Evolutionary conservation across 2,888 invertebrate genomes (phyloP), one percentile per base, ranked within the genome.

Genomic region (Cistogaster globosa): DNA sequence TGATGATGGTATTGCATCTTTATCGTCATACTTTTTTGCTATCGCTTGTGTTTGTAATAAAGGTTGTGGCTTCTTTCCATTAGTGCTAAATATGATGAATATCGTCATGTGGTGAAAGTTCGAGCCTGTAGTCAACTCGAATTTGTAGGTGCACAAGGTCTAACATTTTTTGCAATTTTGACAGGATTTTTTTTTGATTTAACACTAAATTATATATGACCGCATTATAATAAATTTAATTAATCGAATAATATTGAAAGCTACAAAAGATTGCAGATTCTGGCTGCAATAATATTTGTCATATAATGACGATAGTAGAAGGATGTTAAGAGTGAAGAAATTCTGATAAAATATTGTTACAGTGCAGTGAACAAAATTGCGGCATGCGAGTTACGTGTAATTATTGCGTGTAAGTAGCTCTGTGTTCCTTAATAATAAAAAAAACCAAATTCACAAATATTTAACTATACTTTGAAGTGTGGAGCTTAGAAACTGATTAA

Each of bases 181-280:
- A 14, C 16, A 26, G 0, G 26, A 7, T 2, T 32, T 32, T 74
- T 69, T 65, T 57, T 14, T n/a, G 32, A 36, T 51, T 60, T 71
- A 72, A 65, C 22, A 72, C 75, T 72, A 83, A 86, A 86, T 84
- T 86, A 75, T 60, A 75, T 55, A 67, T 87, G 87, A 87, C 87
- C 87, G 78, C 87, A 86, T 38, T 76, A 79, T 87, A 87, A 87
- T 87, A 82, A 87, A 87, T 87, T 87, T 78, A 87, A 87, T 87
- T 87, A 87, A 85, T 85, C 82, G 75, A 86, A 86, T 87, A 58
- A 68, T 86, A 75, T 83, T 78, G 42, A 72, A 82, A 20, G 45
- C 60, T 55, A 42, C 22, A 85, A 78, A 75, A 71, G 1, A 57
- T 22, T 7, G 45, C n/a, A 53, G n/a, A 68, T 42, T 42, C 42